A percentile compares a stretch with the other conserved stretches of the same genome.
These are phyloP conservation scores for Entomobrya multifasciata DNA, from an alignment of 2,888 invertebrate genomes.

Conservation along the genomic window DNA sequence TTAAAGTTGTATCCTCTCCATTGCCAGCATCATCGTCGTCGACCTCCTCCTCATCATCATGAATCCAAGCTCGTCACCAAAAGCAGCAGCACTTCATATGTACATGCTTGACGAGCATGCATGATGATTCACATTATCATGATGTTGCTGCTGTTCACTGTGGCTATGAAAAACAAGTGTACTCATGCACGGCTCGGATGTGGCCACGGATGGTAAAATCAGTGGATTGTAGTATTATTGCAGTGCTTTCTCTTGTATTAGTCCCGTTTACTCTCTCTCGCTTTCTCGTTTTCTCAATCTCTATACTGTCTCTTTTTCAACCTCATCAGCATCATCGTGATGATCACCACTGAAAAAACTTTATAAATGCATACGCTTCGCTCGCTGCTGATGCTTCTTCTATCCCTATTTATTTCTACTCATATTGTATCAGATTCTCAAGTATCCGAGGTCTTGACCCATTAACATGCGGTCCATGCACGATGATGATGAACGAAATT, in stretches of 20 bases:
- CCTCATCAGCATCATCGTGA: conserved; percentile 13
- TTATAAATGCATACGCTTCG: neutral
- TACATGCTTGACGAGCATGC: neutral
- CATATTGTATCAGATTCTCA: conserved; percentile 42
- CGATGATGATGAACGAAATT: conserved; percentile 56
- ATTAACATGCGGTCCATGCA: conserved; percentile 70
- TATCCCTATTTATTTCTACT: conserved; percentile 13
- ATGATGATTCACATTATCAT: neutral
- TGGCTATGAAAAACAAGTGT: conserved; percentile 46
- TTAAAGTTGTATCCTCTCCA: neutral
- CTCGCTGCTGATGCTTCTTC: neutral
- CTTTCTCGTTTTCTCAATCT: neutral
- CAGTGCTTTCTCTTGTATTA: conserved; percentile 37
- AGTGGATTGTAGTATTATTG: conserved; percentile 50
- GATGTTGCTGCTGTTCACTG: neutral
- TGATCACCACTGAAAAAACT: conserved; percentile 10
- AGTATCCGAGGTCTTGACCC: conserved; percentile 64
- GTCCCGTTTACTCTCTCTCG: neutral
- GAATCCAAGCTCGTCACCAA: neutral
- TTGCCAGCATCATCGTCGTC: neutral
- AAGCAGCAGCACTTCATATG: neutral
- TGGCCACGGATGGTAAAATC: conserved; percentile 53
- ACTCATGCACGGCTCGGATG: conserved; percentile 38
- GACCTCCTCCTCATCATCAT: conserved; percentile 8
- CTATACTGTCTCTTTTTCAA: conserved; percentile 25